Evolutionary conservation across 2,888 invertebrate species (phyloP).

Genomic region (Patella pellucida): DNA sequence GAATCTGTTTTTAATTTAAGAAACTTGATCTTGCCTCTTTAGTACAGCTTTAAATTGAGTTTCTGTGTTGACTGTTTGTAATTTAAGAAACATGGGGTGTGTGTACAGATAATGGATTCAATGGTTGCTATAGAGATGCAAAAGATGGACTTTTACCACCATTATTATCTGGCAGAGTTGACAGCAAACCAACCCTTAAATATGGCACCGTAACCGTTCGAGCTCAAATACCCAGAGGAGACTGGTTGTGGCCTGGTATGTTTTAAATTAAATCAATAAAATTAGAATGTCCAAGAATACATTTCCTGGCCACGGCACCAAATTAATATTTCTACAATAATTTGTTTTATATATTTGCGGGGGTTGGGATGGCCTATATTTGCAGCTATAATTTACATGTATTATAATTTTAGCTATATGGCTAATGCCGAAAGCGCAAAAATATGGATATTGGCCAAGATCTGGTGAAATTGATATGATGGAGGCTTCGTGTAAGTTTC

Average conservation of each 20-base stretch:
- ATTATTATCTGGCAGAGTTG: neutral
- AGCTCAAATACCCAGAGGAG: neutral
- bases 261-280: no score
- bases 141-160: constrained; percentile 1
- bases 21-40: no score
- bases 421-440: neutral
- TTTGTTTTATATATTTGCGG: no score
- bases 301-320: no score
- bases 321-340: no score
- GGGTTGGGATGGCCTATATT: no score
- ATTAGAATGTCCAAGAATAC: no score
- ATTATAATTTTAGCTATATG: neutral
- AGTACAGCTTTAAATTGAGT: no score
- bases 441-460: neutral
- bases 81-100: neutral
- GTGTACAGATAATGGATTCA: neutral
- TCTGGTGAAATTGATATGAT: constrained; percentile 4
- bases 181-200: constrained; percentile 2
- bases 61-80: neutral
- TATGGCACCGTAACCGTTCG: neutral
- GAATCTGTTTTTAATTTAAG: no score
- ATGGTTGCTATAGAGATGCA: neutral
- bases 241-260: constrained; percentile 16
- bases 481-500: constrained; percentile 1
- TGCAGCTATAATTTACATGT: no score